Percentiles rank a stretch among this genome's conserved stretches.
phyloP scores from a whole-genome alignment of 2,797 vertebrate genomes.

The Siniperca scherzeri region DNA sequence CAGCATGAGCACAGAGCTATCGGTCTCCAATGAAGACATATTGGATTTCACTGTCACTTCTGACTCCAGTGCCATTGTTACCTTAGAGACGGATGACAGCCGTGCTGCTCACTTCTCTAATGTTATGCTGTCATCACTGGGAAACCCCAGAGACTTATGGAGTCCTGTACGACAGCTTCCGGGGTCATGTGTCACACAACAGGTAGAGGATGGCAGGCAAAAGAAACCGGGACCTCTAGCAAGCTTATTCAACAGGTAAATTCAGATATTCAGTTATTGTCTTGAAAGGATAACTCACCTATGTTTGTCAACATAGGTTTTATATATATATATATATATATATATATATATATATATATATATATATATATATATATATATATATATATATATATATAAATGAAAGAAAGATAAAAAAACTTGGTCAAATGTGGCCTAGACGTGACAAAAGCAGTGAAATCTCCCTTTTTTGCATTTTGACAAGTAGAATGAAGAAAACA shows the following conservation, averaged over 20 bases:
- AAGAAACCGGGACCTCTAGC: constrained; percentile 88
- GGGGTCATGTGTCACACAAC: constrained; percentile 30
- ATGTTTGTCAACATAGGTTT: no score
- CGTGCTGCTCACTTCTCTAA: constrained; percentile 84
- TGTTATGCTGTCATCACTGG: constrained; percentile 82
- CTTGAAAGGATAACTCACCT: neutral
- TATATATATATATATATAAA: no score
- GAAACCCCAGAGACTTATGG: constrained; percentile 62
- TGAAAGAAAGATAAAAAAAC: no score
- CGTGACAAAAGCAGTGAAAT: no score
- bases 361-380: no score
- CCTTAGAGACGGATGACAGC: constrained; percentile 89
- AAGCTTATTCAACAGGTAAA: constrained; percentile 90
- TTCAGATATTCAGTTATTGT: neutral
- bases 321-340: no score
- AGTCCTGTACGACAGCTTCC: constrained; percentile 53
- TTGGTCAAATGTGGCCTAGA: no score
- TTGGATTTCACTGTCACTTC: constrained; percentile 92
- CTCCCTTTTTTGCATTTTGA: no score
- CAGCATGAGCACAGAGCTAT: constrained; percentile 94
- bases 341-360: no score
- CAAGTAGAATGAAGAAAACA: no score
- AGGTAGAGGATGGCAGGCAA: constrained; percentile 78
- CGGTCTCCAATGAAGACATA: constrained; percentile 93
- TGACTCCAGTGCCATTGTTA: constrained; percentile 94